phyloP scores from a whole-genome alignment of 2,797 vertebrate species.

The Phaenicophaeus curvirostris region DNA sequence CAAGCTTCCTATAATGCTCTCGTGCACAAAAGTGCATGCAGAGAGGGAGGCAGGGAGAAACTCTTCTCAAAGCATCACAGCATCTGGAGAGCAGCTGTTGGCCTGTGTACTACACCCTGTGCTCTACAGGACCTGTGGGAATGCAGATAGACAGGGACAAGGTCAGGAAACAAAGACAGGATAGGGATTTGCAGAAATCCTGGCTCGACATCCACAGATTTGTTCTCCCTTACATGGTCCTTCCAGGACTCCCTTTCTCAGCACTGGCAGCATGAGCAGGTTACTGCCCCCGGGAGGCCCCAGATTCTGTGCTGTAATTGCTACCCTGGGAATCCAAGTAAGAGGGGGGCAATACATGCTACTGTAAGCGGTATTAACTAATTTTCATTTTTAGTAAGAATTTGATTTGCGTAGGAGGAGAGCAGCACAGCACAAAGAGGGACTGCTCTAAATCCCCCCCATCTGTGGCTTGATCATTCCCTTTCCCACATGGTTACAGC shows the following conservation, averaged over 20 bases:
- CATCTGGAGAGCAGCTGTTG: constrained; percentile 69
- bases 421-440: constrained; percentile 51
- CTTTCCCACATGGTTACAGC: constrained; percentile 65
- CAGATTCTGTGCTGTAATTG: neutral
- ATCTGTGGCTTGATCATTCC: constrained; percentile 53
- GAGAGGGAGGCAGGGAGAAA: neutral
- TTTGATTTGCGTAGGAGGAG: constrained; percentile 41
- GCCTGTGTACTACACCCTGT: neutral
- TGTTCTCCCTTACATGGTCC: constrained; percentile 36
- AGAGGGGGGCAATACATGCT: constrained; percentile 23
- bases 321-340: constrained; percentile 48
- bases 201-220: constrained; percentile 23
- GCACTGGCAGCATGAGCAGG: constrained; percentile 18
- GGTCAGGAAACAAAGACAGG: constrained; percentile 50
- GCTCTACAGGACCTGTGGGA: constrained; percentile 29
- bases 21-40: neutral
- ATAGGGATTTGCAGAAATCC: constrained; percentile 50
- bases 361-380: constrained; percentile 34
- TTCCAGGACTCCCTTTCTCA: constrained; percentile 43
- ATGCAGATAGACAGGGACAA: constrained; percentile 22
- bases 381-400: constrained; percentile 66
- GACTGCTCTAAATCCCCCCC: constrained; percentile 39
- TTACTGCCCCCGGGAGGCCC: constrained; percentile 24
- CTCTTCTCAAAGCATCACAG: constrained; percentile 11
- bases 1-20: neutral